Base-by-base conservation (phyloP, 2,113 vertebrate genomes). In the Nothoprocta perdicaria region DNA sequence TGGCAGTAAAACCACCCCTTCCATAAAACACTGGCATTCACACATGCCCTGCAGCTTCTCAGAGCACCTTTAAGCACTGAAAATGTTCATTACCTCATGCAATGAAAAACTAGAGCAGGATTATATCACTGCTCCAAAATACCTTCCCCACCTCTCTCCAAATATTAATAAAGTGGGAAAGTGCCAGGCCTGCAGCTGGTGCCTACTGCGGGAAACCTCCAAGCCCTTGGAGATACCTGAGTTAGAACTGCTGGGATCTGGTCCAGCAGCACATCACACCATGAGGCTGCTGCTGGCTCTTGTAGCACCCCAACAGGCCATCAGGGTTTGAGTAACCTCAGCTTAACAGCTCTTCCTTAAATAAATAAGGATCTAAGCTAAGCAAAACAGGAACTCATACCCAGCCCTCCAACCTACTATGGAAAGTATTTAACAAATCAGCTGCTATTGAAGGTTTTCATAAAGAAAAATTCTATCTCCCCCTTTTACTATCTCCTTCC, bases 1-100 rank as follows among this genome's bases (percentile, higher is more conserved):
- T 91, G 75, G 92, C 95, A 96, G 83, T 97, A 97, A 97, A 97
- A 97, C 48, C 84, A 92, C 78, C 40, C 85, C 91, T 96, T 96
- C 93, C 89, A 96, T 97, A 95, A 96, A 97, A 77, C 0, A 2
- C 17, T 97, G 94, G 90, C 92, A 94, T 89, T 96, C 89, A 67
- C 75, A 93, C 65, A 80, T 94, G 78, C 81, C 86, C 95, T 83
- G 50, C 67, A 96, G 94, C 79, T 95, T 94, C 93, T 86, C 74
- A 45, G 35, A 91, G 92, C 77, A 89, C 83, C 93, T 95, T 94
- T 91, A 88, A 96, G 81, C 55, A 92, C 82, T 92, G 43, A 89
- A 94, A 29, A 71, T 48, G 46, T 75, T 95, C 84, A 92, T 94
- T 94, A 95, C 85, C 75, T 96, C 93, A 88, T 75, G 61, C n/a